Evolutionary conservation across 92 coral and sea anemone genomes (phyloP), one percentile per base, ranked within the genome.

Genomic region (Virgularia gustaviana): DNA sequence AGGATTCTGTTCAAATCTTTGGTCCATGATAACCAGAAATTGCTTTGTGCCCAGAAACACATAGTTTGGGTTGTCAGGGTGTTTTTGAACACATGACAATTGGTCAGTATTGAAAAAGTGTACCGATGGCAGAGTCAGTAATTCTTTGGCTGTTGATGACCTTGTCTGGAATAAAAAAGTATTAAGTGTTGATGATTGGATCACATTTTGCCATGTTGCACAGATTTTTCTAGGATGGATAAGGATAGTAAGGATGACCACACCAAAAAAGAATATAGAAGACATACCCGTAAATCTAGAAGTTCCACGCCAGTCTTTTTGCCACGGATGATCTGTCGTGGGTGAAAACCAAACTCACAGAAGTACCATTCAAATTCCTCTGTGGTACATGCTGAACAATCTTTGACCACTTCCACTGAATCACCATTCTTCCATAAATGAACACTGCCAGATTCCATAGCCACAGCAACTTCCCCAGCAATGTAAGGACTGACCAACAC

Each of bases 1-100:
- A 9, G 99, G 99, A 52, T 85, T 85, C 24, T 94, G 95, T 5
- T 87, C 77, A 63, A 79, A 89, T 43, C 99, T 79, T 29, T 90
- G 90, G 71, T 92, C 98, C 75, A 89, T 68, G 74, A 92, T 54
- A 41, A 89, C 61, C 30, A 94, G 80, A 8, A 96, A 86, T 66
- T 89, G 98, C 62, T 85, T 87, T 28, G 96, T 89, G 33, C 87
- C 96, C 64, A 89, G 41, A 30, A 86, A 10, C 54, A 86, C 89
- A 61, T 92, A 88, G 71, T 92, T 89, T 37, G 87, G 76, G 65
- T 92, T 89, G 25, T 65, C 56, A 1, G 89, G 87, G 31, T 86
- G 82, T 9, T 90, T 87, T 51, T 92, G 96, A 36, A 92, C 58
- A 25, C 96, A 83, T 22, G 98, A 81, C 38, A 92, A 58, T 49